These are phyloP conservation scores for Buteo buteo DNA, from an alignment of 2,113 vertebrate genomes.

Conservation along the genomic window DNA sequence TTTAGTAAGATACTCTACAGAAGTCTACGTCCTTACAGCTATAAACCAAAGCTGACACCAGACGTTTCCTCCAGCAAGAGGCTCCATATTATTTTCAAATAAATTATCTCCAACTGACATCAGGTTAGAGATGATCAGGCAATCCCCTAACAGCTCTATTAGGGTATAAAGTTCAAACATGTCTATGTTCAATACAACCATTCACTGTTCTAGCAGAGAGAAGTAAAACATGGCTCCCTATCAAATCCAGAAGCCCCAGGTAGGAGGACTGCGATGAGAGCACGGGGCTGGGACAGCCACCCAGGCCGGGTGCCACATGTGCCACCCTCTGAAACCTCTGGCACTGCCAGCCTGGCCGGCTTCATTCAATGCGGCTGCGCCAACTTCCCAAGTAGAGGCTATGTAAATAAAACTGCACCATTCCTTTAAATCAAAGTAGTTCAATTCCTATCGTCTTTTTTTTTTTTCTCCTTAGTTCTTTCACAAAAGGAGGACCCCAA, in stretches of 20 bases:
- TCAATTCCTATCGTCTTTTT: not conserved
- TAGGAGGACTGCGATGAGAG: no score
- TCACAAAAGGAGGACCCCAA: not conserved
- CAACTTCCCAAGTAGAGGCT: not conserved
- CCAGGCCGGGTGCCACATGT: fast-evolving
- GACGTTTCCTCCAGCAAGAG: not conserved
- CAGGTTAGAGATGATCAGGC: not conserved
- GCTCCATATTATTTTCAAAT: not conserved
- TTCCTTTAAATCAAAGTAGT: not conserved
- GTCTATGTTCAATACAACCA: not conserved
- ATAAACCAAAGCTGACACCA: not conserved
- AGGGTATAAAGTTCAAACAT: not conserved
- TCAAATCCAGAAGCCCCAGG: not conserved
- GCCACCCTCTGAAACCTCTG: not conserved
- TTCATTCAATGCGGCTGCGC: fast-evolving
- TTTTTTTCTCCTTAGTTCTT: not conserved
- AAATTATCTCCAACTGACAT: not conserved
- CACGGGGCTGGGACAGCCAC: not conserved
- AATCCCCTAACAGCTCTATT: not conserved
- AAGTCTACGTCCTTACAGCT: not conserved
- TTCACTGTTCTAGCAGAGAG: not conserved
- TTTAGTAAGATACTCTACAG: not conserved
- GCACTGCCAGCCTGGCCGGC: fast-evolving
- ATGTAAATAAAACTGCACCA: not conserved
- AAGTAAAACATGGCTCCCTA: not conserved